Percentiles rank a stretch among this genome's conserved stretches.
phyloP scores from a whole-genome alignment of 2,888 invertebrate species.

The Ochlodes sylvanus region DNA sequence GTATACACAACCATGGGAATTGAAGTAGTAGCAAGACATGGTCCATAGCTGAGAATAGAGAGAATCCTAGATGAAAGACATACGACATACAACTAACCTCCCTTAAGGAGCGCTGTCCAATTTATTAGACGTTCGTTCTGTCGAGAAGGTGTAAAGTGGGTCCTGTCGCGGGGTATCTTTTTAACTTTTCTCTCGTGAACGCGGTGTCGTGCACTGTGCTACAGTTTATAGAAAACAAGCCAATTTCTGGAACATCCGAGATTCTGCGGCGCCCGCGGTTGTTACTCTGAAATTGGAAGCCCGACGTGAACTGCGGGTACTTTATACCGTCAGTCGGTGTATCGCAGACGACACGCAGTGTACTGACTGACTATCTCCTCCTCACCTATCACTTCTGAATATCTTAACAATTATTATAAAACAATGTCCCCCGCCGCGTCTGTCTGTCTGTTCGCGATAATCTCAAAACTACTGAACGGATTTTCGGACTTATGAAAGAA shows the following conservation, averaged over 20 bases:
- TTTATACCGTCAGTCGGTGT: too few relatives aligned
- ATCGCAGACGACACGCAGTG: too few relatives aligned
- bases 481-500: too few relatives aligned
- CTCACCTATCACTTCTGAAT: too few relatives aligned
- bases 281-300: slow-evolving; percentile 1
- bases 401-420: too few relatives aligned
- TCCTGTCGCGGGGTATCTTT: not conserved
- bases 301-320: not conserved
- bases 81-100: not conserved
- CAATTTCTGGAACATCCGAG: slow-evolving; percentile 2
- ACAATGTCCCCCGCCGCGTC: too few relatives aligned
- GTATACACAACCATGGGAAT: too few relatives aligned
- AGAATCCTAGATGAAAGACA: not conserved
- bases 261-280: not conserved
- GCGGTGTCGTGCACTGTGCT: not conserved
- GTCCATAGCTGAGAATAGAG: not conserved
- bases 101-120: not conserved
- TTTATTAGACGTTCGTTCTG: not conserved
- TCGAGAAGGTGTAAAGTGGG: not conserved
- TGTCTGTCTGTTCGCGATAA: too few relatives aligned
- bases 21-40: too few relatives aligned
- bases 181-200: too few relatives aligned
- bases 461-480: too few relatives aligned
- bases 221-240: slow-evolving; percentile 4
- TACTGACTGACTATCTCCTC: too few relatives aligned